Evolutionary conservation across 2,797 vertebrate genomes (phyloP), one percentile per base, ranked within the genome.

Genomic region (Pogoniulus pusillus): DNA sequence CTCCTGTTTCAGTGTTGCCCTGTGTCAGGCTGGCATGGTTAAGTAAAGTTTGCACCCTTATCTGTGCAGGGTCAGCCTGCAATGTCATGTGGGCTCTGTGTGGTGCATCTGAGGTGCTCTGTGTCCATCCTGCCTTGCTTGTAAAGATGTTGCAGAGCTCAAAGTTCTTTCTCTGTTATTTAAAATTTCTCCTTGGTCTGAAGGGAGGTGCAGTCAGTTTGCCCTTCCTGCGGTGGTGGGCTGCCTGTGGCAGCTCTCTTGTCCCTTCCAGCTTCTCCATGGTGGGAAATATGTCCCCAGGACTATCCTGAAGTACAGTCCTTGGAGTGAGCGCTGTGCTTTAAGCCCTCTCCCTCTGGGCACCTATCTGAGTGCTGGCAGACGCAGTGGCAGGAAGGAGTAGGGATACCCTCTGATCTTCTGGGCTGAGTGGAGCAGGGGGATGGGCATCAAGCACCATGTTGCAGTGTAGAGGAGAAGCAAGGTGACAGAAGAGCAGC

Each of bases 331-430:
- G 70, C 22, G 7, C 32, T 75, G 74, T 65, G 47, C 69, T 85
- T 35, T 58, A 64, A 76, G 57, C 53, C 7, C 29, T 54, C 17
- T 34, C 34, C 18, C 8, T 73, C 12, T 51, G 20, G 41, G 9
- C 47, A 4, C 41, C 41, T 17, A 20, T 3, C 39, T 1, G 4
- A 7, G n/a, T 11, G 39, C 60, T 12, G 13, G 39, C 43, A 55
- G 51, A 16, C 34, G 11, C 1, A 2, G 58, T 4, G 0, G 29
- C 51, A 34, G 23, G 47, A 30, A 66, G 60, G 60, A 80, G 57
- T 0, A 0, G 37, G 15, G 32, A 16, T 82, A 29, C 32, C 16
- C 37, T 53, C 45, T 7, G 35, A 0, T 0, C 17, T 41, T 19
- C 37, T 3, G 7, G 60, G 41, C 19, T 10, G 29, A 34, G 63